Base-by-base conservation (phyloP, 2,113 vertebrate genomes). In the Strigops habroptila region DNA sequence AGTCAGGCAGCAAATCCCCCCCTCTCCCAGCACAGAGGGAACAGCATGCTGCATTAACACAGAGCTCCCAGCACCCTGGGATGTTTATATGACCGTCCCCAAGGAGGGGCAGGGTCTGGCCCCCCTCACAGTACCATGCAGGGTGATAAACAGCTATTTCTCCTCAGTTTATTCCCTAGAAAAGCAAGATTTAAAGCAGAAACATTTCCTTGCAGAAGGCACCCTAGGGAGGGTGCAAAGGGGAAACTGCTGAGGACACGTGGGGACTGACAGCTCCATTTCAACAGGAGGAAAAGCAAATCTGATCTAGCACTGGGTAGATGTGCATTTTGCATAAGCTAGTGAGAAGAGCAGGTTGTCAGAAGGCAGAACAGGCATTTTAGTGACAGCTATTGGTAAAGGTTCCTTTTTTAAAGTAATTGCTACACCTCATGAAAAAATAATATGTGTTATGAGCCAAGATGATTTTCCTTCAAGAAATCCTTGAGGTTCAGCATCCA, bases 81-180 rank as follows among this genome's bases (percentile, higher is more conserved):
- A 39, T 0, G 2, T 43, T 67, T 49, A 3, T 13, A 0, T 2
- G 24, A 51, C 53, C 4, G 4, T 62, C 43, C 43, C 30, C 23
- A 27, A 30, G 33, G 31, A 49, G 31, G 25, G 24, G 53, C 17
- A 5, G 30, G 37, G 5, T 28, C 62, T 21, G 10, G 2, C 5
- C 51, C 43, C 39, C 4, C 25, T 70, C 76, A 28, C 39, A 88
- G 49, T 55, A 79, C 28, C 31, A 25, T 0, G 11, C 28, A 44
- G 31, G 16, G 33, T 2, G 0, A 27, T 7, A 67, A 84, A 44
- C 4, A 73, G n/a, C 17, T n/a, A 2, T 57, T 62, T 57, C 49
- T 41, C 2, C 33, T 33, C 15, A 5, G 4, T 60, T 68, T 77
- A 39, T 35, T 74, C n/a, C 23, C 48, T 14, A 14, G n/a, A 27